phyloP scores from a whole-genome alignment of 2,113 vertebrate genomes.

The Coptodon rendalli region DNA sequence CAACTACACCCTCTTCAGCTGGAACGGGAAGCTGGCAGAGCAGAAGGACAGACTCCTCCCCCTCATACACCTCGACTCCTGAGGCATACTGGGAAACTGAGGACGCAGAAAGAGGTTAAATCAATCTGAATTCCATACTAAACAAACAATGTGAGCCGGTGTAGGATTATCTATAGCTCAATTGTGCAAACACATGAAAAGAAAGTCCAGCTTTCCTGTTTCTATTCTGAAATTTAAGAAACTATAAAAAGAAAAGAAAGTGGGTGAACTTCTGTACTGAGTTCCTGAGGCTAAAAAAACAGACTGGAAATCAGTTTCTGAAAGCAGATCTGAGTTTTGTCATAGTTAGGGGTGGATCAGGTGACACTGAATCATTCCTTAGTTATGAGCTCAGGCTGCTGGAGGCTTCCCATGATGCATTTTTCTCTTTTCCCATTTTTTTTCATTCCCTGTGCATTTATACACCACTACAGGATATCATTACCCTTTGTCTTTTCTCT shows the following conservation, averaged over 20 bases:
- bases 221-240: background rate
- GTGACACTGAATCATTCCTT: background rate
- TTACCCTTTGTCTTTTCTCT: background rate
- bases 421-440: rapidly evolving
- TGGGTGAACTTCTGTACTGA: background rate
- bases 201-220: background rate
- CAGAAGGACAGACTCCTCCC: background rate
- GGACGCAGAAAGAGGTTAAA: background rate
- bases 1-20: background rate
- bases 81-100: background rate
- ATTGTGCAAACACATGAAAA: background rate
- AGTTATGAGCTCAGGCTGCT: background rate
- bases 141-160: background rate
- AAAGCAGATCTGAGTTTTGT: background rate
- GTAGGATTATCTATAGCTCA: background rate
- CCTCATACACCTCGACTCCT: background rate
- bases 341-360: background rate
- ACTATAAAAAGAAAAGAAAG: background rate
- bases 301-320: background rate
- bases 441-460: rapidly evolving
- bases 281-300: background rate
- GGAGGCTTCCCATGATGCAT: background rate
- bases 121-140: background rate
- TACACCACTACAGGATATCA: background rate
- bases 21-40: background rate